These are phyloP conservation scores for Mamestra configurata DNA, from an alignment of 1,140 invertebrate species.

Conservation along the genomic window DNA sequence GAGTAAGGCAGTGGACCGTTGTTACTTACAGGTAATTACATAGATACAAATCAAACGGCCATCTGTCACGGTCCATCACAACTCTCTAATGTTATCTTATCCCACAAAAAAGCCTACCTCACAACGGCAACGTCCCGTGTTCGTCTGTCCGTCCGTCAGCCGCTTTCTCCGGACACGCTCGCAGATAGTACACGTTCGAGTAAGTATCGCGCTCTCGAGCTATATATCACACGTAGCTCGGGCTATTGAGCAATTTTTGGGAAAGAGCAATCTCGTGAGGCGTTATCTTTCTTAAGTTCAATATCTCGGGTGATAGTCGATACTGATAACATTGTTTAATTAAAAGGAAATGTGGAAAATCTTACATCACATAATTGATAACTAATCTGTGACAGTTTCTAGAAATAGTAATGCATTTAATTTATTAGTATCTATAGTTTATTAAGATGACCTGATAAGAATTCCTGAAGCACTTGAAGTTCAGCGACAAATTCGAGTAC, in stretches of 20 bases:
- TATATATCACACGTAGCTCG: conserved; percentile 8
- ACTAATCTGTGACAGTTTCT: too few relatives aligned
- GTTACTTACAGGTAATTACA: too few relatives aligned
- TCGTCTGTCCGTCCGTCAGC: conserved; percentile 16
- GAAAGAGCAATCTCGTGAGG: too few relatives aligned
- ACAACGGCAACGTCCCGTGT: too few relatives aligned
- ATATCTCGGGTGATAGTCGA: background rate
- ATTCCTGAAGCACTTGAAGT: too few relatives aligned
- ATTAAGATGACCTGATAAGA: too few relatives aligned
- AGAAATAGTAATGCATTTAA: too few relatives aligned
- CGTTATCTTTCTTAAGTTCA: background rate
- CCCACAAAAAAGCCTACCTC: too few relatives aligned
- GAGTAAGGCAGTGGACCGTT: too few relatives aligned
- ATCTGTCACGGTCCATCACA: background rate
- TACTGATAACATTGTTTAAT: background rate
- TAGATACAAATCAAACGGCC: background rate
- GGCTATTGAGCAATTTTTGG: background rate
- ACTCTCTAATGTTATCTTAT: conserved; percentile 7
- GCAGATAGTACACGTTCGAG: background rate
- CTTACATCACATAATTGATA: background rate
- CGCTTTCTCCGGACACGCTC: conserved; percentile 2
- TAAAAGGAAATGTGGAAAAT: background rate
- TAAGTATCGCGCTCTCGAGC: too few relatives aligned
- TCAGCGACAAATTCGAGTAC: too few relatives aligned
- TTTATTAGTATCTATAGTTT: too few relatives aligned